Conservation (phyloP, 1,140 invertebrate genomes). For the Dreissena polymorpha region DNA sequence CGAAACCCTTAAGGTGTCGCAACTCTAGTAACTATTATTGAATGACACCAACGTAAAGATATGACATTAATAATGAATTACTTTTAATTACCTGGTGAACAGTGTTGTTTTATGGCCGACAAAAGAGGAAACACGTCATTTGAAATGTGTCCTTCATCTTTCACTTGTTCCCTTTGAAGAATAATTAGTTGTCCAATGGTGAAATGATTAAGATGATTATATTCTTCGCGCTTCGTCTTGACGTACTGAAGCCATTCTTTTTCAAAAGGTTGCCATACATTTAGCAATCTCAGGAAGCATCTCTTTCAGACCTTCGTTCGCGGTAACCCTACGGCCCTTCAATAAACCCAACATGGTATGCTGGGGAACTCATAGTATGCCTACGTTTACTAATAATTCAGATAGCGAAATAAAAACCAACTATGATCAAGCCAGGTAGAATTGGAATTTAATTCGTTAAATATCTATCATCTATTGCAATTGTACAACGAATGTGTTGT, state of each 20-base stretch:
- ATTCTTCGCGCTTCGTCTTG: slow-evolving; percentile 62
- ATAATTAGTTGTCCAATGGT: slow-evolving; percentile 43
- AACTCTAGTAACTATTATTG: too few relatives aligned
- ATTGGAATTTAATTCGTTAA: too few relatives aligned
- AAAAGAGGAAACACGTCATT: slow-evolving; percentile 63
- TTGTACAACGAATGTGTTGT: too few relatives aligned
- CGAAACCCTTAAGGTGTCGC: too few relatives aligned
- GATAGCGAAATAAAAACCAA: too few relatives aligned
- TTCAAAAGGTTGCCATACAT: slow-evolving; percentile 70
- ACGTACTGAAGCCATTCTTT: slow-evolving; percentile 71
- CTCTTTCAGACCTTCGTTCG: background rate
- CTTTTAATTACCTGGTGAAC: slow-evolving; percentile 37
- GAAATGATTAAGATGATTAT: slow-evolving; percentile 69
- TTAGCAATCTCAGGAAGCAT: slow-evolving; percentile 60
- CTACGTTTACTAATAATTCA: too few relatives aligned
- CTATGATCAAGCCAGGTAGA: too few relatives aligned
- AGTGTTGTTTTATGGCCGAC: slow-evolving; percentile 57
- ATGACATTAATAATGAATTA: too few relatives aligned
- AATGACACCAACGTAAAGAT: too few relatives aligned
- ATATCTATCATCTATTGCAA: too few relatives aligned
- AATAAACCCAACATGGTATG: slow-evolving; percentile 57
- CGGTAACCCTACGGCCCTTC: background rate
- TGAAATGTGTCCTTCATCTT: slow-evolving; percentile 26
- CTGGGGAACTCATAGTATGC: too few relatives aligned
- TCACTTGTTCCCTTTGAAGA: slow-evolving; percentile 48